These are phyloP conservation scores for Drosophila ambigua DNA, from an alignment of 1,140 invertebrate genomes.

Conservation along the genomic window DNA sequence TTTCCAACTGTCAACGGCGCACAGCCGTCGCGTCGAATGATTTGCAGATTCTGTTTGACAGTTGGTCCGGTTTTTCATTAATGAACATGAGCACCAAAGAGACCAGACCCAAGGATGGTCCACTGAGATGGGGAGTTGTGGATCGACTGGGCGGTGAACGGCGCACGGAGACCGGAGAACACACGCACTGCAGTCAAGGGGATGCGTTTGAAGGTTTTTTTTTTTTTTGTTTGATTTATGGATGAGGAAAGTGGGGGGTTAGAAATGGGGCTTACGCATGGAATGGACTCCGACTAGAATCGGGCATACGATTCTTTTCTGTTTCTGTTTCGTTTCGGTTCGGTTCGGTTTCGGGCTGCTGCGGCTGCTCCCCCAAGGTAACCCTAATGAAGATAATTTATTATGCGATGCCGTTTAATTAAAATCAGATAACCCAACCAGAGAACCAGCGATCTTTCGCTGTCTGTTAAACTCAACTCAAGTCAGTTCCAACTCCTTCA, in stretches of 20 bases:
- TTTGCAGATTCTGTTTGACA: slow-evolving; percentile 81
- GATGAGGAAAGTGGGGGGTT: slow-evolving; percentile 15
- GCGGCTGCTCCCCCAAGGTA: slow-evolving; percentile 24
- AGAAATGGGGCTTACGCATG: slow-evolving; percentile 12
- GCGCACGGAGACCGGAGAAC: slow-evolving; percentile 36
- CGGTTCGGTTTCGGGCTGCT: slow-evolving; percentile 15
- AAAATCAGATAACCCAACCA: slow-evolving; percentile 72
- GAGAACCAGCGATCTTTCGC: slow-evolving; percentile 46
- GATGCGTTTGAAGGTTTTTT: slow-evolving; percentile 38
- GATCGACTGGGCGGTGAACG: slow-evolving; percentile 11
- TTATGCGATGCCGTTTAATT: slow-evolving; percentile 82
- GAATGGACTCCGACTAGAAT: slow-evolving; percentile 15
- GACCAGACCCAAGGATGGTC: too few species aligned
- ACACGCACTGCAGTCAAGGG: slow-evolving; percentile 60
- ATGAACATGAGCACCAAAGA: slow-evolving; percentile 62
- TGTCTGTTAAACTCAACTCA: slow-evolving; percentile 34
- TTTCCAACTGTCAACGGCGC: slow-evolving; percentile 78
- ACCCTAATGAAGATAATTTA: slow-evolving; percentile 81
- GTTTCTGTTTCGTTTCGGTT: slow-evolving; percentile 19
- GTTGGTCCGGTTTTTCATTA: slow-evolving; percentile 79
- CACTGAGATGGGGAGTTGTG: slow-evolving; percentile 2
- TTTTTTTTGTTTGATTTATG: slow-evolving; percentile 75
- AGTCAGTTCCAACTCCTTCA: slow-evolving; percentile 53
- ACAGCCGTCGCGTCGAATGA: slow-evolving; percentile 72
- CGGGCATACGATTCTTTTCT: slow-evolving; percentile 31